Evolutionary conservation across 2,113 vertebrate species (phyloP).

Genomic region (Callipepla squamata): DNA sequence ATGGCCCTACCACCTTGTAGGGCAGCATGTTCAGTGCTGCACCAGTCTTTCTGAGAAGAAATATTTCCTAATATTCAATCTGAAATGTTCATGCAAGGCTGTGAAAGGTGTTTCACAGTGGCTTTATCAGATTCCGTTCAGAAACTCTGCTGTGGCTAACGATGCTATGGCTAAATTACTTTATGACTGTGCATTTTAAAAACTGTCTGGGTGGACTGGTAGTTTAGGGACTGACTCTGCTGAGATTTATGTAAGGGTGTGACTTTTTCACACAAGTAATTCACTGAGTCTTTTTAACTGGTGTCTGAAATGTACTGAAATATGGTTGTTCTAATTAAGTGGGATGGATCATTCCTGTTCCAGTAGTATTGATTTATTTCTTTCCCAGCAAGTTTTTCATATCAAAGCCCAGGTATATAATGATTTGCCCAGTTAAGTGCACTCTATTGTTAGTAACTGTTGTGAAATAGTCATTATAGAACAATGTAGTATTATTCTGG

Average conservation of each 20-base stretch:
- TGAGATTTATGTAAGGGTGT: constrained; percentile 6
- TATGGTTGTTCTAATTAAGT: constrained; percentile 72
- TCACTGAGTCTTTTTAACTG: neutral
- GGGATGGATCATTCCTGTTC: constrained; percentile 69
- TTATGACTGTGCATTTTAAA: neutral
- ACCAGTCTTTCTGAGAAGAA: too few relatives aligned
- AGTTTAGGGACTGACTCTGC: neutral
- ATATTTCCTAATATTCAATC: too few relatives aligned
- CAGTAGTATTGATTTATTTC: constrained; percentile 76
- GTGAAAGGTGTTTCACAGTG: neutral
- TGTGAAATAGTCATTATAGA: neutral
- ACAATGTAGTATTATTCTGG: neutral
- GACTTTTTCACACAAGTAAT: neutral
- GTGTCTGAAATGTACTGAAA: constrained; percentile 59
- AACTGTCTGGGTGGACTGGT: neutral
- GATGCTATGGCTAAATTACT: neutral
- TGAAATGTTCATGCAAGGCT: neutral
- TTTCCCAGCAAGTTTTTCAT: constrained; percentile 69
- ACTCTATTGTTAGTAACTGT: neutral
- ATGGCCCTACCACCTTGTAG: too few relatives aligned
- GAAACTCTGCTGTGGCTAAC: neutral
- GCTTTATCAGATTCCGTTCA: neutral
- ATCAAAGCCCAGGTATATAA: constrained; percentile 54
- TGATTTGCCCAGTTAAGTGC: constrained; percentile 30
- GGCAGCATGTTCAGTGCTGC: too few relatives aligned